phyloP scores from a whole-genome alignment of 1,140 invertebrate genomes.

The Himalopsyche phryganea region DNA sequence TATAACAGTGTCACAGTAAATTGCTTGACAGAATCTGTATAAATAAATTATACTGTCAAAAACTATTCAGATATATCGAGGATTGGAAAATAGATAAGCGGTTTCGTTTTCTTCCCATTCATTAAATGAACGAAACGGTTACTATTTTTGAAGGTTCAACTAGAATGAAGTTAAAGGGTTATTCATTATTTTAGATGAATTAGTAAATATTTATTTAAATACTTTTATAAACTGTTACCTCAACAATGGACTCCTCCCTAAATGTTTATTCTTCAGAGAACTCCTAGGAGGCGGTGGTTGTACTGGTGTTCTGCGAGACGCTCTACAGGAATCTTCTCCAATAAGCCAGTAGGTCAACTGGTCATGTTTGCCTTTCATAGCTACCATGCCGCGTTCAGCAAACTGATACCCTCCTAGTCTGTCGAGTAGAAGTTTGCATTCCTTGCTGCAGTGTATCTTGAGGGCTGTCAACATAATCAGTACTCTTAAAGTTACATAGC shows the following conservation, averaged over 20 bases:
- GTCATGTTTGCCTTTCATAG: conserved; percentile 85
- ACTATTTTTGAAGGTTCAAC: too few relatives aligned
- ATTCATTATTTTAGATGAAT: too few relatives aligned
- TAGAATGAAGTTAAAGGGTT: too few relatives aligned
- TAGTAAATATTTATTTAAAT: too few relatives aligned
- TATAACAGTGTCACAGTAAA: too few relatives aligned
- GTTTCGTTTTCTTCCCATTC: too few relatives aligned
- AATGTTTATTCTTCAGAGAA: conserved; percentile 58
- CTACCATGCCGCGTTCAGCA: conserved; percentile 72
- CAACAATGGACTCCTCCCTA: conserved; percentile 45
- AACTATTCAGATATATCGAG: too few relatives aligned
- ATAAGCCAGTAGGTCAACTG: conserved; percentile 83
- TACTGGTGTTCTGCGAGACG: conserved; percentile 35
- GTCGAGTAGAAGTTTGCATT: conserved; percentile 80
- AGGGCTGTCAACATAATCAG: conserved; percentile 55
- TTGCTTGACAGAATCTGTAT: too few relatives aligned
- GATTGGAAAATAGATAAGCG: too few relatives aligned
- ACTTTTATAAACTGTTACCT: conserved; percentile 39
- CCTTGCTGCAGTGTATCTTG: conserved; percentile 85
- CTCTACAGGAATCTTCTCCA: conserved; percentile 76
- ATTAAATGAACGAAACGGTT: too few relatives aligned
- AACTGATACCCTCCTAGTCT: conserved; percentile 81
- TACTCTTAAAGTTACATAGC: neutral
- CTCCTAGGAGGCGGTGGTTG: conserved; percentile 54
- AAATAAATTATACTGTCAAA: too few relatives aligned